Base-by-base conservation (phyloP, 2,113 vertebrate species). In the Mesitornis unicolor region DNA sequence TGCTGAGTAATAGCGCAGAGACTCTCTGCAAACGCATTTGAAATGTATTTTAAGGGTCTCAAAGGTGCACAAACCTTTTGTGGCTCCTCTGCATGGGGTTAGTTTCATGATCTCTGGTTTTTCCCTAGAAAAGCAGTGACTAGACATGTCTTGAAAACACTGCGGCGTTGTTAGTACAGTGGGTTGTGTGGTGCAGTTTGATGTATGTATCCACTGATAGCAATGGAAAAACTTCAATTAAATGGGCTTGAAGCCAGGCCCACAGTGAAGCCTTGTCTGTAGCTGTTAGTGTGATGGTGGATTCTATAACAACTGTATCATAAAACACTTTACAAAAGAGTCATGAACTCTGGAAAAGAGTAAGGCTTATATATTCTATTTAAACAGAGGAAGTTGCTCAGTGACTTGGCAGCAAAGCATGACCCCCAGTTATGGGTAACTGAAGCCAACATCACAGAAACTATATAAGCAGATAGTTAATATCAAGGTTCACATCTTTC, bases 281-380 rank as follows among this genome's bases (percentile, higher is more conserved):
- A 80, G 90, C 71, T 95, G 91, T 91, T 85, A 65, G 45, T 79
- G 64, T 54, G 85, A 76, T 42, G 92, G 92, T 78, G 82, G 90
- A 68, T 95, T 95, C 95, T 95, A 6, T 94, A 96, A 96, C 92
- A 95, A 94, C 93, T 96, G 69, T 75, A 90, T 96, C 96, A 94
- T 94, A 97, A 97, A 97, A 94, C 93, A 96, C 92, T 96, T 95
- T 78, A 93, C 92, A 94, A 94, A 95, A 75, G 95, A 96, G 94
- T 89, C 90, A 71, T 93, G 95, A 93, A 96, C 92, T 88, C 93
- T 61, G 84, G 56, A 7, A 94, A 90, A 93, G 86, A 89, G 83
- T 71, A 38, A n/a, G 80, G 76, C 90, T 96, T 95, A 90, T 86
- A 78, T 68, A 69, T 81, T 90, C 96, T 93, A 36, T 92, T 96